Conservation (phyloP, 2,797 vertebrate species). For the Gambusia yucatana region DNA sequence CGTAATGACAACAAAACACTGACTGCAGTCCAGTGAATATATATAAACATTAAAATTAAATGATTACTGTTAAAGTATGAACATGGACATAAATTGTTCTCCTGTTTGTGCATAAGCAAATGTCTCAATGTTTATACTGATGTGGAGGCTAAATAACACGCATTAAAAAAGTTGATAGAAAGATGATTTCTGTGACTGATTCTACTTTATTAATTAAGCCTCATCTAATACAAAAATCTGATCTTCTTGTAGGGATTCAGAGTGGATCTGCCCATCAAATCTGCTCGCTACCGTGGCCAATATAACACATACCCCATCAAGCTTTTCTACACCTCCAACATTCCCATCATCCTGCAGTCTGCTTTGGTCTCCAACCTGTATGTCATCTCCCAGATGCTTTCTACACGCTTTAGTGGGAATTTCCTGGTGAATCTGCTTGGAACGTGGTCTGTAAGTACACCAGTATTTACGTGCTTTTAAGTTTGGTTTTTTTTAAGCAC, state of each 20-base stretch:
- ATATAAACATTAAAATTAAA: too few relatives aligned
- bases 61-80: too few relatives aligned
- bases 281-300: conserved; percentile 96
- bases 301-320: conserved; percentile 99
- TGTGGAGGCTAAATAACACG: too few relatives aligned
- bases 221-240: neutral
- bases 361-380: conserved; percentile 97
- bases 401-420: conserved; percentile 97
- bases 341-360: conserved; percentile 98
- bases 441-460: conserved; percentile 97
- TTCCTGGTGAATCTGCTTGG: conserved; percentile 95
- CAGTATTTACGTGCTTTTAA: neutral
- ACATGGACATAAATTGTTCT: too few relatives aligned
- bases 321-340: conserved; percentile 98
- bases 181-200: neutral
- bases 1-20: too few relatives aligned
- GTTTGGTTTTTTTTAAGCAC: neutral
- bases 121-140: too few relatives aligned
- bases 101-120: too few relatives aligned
- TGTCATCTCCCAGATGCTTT: conserved; percentile 98
- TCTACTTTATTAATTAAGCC: neutral
- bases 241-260: conserved; percentile 89
- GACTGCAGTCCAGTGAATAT: too few relatives aligned
- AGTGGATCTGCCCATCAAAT: conserved; percentile 98
- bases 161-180: too few relatives aligned